A percentile compares a stretch with the other conserved stretches of the same genome.
Conservation (phyloP, 2,797 vertebrate species). For the Pipistrellus pygmaeus region DNA sequence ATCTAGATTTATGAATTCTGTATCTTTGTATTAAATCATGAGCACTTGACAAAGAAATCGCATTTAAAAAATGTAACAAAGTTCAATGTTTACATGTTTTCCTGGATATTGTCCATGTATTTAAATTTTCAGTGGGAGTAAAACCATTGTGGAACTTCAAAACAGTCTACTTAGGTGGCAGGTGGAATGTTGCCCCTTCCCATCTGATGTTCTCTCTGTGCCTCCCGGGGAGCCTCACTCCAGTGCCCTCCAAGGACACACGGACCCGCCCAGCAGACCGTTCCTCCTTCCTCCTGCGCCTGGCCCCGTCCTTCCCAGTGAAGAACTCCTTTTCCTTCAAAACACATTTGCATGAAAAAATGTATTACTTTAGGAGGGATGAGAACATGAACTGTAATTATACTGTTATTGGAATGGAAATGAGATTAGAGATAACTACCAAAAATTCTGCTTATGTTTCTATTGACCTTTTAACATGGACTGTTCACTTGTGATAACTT, state of each 20-base stretch:
- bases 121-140: constrained; percentile 31
- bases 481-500: background rate
- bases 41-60: background rate
- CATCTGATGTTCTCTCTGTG: background rate
- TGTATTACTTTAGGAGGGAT: background rate
- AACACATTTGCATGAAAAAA: background rate
- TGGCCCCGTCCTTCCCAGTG: background rate
- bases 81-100: background rate
- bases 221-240: background rate
- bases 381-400: background rate
- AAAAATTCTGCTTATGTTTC: constrained; percentile 42
- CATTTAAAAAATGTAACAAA: background rate
- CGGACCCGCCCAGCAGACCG: background rate
- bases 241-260: background rate
- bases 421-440: background rate
- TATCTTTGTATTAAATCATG: background rate
- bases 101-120: background rate
- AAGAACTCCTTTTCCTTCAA: background rate
- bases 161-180: background rate
- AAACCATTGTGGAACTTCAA: constrained; percentile 28
- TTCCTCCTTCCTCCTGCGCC: background rate
- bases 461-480: background rate
- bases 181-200: background rate
- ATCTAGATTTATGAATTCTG: background rate
- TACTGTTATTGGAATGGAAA: background rate